Percentiles rank a stretch among this genome's conserved stretches.
These are phyloP conservation scores for Euplexia lucipara DNA, from an alignment of 2,888 invertebrate species.

Conservation along the genomic window DNA sequence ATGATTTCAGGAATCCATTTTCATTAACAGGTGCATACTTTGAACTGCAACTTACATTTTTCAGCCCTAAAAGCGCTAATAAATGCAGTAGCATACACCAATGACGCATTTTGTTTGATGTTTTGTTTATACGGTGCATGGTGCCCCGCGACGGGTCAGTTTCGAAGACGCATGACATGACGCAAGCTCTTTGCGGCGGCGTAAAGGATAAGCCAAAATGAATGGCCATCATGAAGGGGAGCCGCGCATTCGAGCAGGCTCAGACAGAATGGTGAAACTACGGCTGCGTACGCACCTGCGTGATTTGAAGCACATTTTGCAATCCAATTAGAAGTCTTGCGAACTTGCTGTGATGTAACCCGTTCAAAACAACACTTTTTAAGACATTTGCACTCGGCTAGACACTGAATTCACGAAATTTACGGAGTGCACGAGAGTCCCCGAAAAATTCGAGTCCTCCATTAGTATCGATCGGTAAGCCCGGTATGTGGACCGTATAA, in stretches of 20 bases:
- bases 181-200: conserved; percentile 90
- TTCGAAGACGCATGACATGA: conserved; percentile 88
- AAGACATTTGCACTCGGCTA: conserved; percentile 82
- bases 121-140: conserved; percentile 86
- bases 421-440: conserved; percentile 85
- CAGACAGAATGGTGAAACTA: conserved; percentile 96
- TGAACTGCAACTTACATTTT: conserved; percentile 44
- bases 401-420: conserved; percentile 85
- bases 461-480: conserved; percentile 93
- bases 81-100: conserved; percentile 53
- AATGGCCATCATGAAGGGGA: conserved; percentile 90
- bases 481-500: conserved; percentile 85
- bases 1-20: conserved; percentile 30
- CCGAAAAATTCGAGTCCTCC: conserved; percentile 89
- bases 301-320: conserved; percentile 91
- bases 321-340: conserved; percentile 85
- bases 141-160: conserved; percentile 81
- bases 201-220: conserved; percentile 90
- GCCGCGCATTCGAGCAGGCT: conserved; percentile 95
- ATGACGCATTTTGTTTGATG: conserved; percentile 80
- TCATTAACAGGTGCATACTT: conserved; percentile 45
- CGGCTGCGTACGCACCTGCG: conserved; percentile 99
- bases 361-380: conserved; percentile 88
- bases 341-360: conserved; percentile 89
- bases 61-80: conserved; percentile 49